Conservation (phyloP, 2,113 vertebrate genomes). For the Periophthalmus modestus region DNA sequence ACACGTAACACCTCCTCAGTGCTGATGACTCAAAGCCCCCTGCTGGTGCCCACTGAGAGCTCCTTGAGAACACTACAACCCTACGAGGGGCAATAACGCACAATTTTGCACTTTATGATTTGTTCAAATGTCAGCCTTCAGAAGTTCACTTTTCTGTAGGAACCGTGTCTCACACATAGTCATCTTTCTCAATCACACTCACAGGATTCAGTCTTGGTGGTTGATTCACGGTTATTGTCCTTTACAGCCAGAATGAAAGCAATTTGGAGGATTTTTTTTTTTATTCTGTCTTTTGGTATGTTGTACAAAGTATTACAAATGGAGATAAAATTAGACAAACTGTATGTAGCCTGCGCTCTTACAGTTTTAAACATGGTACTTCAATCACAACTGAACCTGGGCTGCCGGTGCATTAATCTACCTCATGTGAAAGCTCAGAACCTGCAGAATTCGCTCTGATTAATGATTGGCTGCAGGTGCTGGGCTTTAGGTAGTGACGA, state of each 20-base stretch:
- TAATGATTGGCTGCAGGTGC: no score
- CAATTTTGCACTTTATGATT: background rate
- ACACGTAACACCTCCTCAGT: background rate
- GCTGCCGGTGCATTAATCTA: no score
- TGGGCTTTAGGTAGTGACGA: no score
- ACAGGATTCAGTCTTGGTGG: background rate
- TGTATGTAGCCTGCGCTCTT: no score
- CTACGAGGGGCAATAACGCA: background rate
- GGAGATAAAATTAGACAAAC: no score
- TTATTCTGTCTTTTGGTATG: no score
- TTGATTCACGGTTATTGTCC: background rate
- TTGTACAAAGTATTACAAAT: no score
- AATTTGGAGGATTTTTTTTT: background rate
- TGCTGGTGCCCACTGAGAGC: slow-evolving; percentile 19
- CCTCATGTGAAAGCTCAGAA: no score
- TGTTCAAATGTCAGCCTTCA: background rate
- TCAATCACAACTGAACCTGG: no score
- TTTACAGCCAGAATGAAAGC: background rate
- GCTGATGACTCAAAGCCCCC: slow-evolving; percentile 25
- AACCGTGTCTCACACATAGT: background rate
- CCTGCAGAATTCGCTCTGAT: no score
- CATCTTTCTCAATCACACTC: background rate
- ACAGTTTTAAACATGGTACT: no score
- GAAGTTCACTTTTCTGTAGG: background rate
- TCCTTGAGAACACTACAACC: slow-evolving; percentile 5